A percentile compares a stretch with the other conserved stretches of the same genome.
Evolutionary conservation across 2,888 invertebrate genomes (phyloP).

Genomic region (Spodoptera exigua): DNA sequence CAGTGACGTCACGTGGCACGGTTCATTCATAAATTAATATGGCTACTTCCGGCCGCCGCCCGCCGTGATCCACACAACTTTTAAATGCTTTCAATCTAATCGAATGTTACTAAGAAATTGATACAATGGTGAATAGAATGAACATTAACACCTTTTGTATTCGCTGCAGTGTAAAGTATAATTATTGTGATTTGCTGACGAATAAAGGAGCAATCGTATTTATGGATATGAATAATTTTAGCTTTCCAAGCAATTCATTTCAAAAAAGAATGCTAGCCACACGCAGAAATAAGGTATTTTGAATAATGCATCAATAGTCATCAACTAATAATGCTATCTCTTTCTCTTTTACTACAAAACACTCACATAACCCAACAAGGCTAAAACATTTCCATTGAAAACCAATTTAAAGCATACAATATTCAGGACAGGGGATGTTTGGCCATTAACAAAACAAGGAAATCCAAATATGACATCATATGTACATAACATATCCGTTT

Average conservation of each 20-base stretch:
- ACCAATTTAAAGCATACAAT: conserved; percentile 29
- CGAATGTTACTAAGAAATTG: conserved; percentile 52
- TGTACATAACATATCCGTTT: conserved; percentile 29
- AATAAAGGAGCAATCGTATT: no score
- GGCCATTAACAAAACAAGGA: conserved; percentile 52
- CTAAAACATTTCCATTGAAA: conserved; percentile 12
- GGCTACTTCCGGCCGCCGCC: conserved; percentile 77
- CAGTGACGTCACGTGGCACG: conserved; percentile 72
- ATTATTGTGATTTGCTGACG: not conserved
- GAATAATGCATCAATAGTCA: no score
- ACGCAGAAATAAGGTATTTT: no score
- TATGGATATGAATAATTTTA: not conserved
- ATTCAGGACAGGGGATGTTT: conserved; percentile 55
- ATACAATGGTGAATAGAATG: conserved; percentile 12
- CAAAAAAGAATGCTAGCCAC: no score
- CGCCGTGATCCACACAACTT: conserved; percentile 67
- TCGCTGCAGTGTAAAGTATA: not conserved
- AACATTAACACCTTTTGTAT: conserved; percentile 2
- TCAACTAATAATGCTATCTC: no score
- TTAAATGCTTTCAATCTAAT: conserved; percentile 54
- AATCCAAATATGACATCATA: conserved; percentile 45
- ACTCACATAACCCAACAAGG: no score
- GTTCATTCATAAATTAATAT: conserved; percentile 80
- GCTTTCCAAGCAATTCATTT: not conserved
- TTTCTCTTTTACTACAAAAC: no score